Conservation (phyloP, 2,113 vertebrate species). For the Callithrix jacchus region DNA sequence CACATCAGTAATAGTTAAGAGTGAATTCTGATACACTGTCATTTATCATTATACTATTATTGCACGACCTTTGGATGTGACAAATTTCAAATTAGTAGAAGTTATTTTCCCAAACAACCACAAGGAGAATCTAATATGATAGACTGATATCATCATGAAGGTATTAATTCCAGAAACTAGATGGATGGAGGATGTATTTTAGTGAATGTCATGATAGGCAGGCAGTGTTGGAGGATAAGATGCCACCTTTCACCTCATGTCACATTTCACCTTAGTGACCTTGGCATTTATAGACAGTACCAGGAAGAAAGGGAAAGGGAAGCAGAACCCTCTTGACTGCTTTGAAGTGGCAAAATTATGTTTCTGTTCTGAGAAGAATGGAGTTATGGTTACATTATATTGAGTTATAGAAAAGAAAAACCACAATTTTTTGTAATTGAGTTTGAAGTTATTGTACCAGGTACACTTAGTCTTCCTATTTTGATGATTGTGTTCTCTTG, state of each 20-base stretch:
- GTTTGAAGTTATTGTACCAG: not conserved
- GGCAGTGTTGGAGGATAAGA: not conserved
- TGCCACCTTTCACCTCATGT: not conserved
- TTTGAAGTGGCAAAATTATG: not conserved
- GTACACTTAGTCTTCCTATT: not conserved
- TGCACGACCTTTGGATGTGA: not conserved
- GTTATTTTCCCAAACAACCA: not conserved
- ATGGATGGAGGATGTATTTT: not conserved
- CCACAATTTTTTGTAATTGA: not conserved
- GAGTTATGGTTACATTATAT: not conserved
- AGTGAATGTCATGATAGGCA: not conserved
- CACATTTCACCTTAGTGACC: not conserved
- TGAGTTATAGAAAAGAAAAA: conserved; percentile 1
- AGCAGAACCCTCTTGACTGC: not conserved
- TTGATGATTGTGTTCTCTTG: not conserved
- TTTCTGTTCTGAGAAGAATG: not conserved
- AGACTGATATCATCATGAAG: not conserved
- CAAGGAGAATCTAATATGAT: not conserved
- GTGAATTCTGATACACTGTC: not conserved
- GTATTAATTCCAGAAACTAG: not conserved
- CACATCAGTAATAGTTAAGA: not conserved
- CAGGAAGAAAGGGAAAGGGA: not conserved
- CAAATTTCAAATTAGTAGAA: not conserved
- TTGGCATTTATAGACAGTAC: not conserved
- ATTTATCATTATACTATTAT: not conserved